phyloP scores from a whole-genome alignment of 2,113 vertebrate species.

The Sylvietta virens region DNA sequence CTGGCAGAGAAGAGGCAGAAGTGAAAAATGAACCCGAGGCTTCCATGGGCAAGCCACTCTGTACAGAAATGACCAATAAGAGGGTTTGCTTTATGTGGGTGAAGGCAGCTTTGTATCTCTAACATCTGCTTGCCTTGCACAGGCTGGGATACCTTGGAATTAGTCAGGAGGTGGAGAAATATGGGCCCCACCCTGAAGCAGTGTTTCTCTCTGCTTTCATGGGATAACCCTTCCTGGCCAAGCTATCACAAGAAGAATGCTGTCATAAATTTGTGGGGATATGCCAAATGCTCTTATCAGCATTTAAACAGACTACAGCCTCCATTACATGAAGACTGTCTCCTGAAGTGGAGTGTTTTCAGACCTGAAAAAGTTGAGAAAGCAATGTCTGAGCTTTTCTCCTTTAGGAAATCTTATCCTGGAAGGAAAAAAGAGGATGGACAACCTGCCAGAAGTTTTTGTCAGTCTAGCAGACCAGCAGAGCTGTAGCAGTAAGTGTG shows the following conservation, averaged over 20 bases:
- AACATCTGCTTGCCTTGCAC: conserved; percentile 6
- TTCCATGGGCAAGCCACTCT: background rate
- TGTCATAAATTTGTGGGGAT: background rate
- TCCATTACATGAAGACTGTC: background rate
- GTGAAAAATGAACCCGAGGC: background rate
- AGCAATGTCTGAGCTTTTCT: background rate
- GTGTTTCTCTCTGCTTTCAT: background rate
- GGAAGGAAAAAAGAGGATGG: background rate
- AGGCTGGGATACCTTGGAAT: background rate
- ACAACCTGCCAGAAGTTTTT: background rate
- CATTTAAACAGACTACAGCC: background rate
- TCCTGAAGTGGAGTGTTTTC: background rate
- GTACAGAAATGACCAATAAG: background rate
- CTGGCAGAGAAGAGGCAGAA: background rate
- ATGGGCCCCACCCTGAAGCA: background rate
- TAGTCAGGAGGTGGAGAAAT: background rate
- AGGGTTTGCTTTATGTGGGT: background rate
- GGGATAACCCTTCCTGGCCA: background rate
- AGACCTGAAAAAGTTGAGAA: background rate
- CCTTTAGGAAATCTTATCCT: background rate
- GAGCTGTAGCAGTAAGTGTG: background rate
- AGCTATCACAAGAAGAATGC: background rate
- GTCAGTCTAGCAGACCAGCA: background rate
- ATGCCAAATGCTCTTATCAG: background rate
- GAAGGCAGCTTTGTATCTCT: background rate